phyloP scores from a whole-genome alignment of 30 jellyfish, hydroid and myxozoan genomes.

The Aurelia sp. region DNA sequence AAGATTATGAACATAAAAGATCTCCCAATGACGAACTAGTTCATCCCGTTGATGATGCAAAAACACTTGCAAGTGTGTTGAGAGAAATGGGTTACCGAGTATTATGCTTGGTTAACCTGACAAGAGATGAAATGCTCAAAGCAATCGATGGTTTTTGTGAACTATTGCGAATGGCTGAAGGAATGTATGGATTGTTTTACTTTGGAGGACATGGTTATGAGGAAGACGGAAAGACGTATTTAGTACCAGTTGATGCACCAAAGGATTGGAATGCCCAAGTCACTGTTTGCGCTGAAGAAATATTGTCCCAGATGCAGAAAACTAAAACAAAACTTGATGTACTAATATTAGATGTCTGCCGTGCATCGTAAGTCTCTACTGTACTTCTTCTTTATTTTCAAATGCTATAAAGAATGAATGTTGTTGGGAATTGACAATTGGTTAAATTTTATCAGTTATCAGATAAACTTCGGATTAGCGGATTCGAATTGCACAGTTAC shows the following conservation, averaged over 20 bases:
- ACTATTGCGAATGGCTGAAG: slow-evolving; percentile 35
- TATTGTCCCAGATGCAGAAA: slow-evolving; percentile 84
- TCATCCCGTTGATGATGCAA: slow-evolving; percentile 92
- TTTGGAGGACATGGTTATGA: slow-evolving; percentile 98
- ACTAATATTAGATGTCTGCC: slow-evolving; percentile 94
- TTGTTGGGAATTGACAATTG: not conserved
- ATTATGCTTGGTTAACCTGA: slow-evolving; percentile 78
- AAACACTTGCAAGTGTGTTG: slow-evolving; percentile 65
- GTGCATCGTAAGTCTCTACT: slow-evolving; percentile 70
- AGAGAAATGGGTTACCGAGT: slow-evolving; percentile 87
- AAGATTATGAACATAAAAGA: slow-evolving; percentile 63
- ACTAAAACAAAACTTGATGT: slow-evolving; percentile 84
- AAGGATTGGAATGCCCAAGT: slow-evolving; percentile 74
- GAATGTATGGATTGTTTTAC: slow-evolving; percentile 83
- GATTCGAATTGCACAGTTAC: too few species aligned
- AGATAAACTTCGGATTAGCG: too few species aligned
- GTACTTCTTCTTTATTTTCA: too few species aligned
- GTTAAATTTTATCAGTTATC: not conserved
- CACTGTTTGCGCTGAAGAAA: slow-evolving; percentile 86
- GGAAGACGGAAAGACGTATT: slow-evolving; percentile 87
- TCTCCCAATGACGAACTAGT: slow-evolving; percentile 49
- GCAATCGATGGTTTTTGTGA: slow-evolving; percentile 87
- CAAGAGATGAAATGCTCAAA: slow-evolving; percentile 71
- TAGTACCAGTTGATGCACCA: slow-evolving; percentile 93
- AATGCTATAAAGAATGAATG: too few species aligned